Conservation (phyloP, 2,797 vertebrate genomes). For the Cuniculus paca region DNA sequence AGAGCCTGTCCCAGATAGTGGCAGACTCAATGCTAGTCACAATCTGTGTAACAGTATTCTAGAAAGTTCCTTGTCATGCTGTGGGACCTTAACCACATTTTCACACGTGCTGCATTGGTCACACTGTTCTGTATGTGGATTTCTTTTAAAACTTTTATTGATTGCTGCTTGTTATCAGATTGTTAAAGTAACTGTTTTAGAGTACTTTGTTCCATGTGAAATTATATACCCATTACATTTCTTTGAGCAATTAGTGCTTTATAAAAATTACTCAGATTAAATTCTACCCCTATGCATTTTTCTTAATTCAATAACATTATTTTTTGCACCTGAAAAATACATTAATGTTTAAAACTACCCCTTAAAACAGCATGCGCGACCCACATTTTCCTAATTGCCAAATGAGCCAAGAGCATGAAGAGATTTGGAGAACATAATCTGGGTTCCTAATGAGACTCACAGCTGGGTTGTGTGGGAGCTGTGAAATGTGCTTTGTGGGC, state of each 20-base stretch:
- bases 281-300: conserved; percentile 31
- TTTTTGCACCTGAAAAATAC: conserved; percentile 61
- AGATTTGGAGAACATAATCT: background rate
- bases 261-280: conserved; percentile 41
- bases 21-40: background rate
- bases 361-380: background rate
- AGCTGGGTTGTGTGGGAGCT: accelerated
- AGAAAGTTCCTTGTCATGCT: background rate
- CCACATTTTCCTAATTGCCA: conserved; percentile 25
- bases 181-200: background rate
- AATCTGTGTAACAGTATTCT: background rate
- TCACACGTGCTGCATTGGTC: accelerated
- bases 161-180: background rate
- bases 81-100: background rate
- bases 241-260: background rate
- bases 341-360: background rate
- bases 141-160: background rate
- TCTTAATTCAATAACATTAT: conserved; percentile 1
- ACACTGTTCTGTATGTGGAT: accelerated
- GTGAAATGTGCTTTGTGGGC: accelerated
- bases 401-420: background rate
- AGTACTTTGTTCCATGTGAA: background rate
- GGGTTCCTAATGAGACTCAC: background rate
- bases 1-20: background rate
- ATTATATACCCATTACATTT: background rate